Percentiles rank a stretch among this genome's conserved stretches.
Evolutionary conservation across 1,140 invertebrate genomes (phyloP).

Genomic region (Heliconius nattereri): DNA sequence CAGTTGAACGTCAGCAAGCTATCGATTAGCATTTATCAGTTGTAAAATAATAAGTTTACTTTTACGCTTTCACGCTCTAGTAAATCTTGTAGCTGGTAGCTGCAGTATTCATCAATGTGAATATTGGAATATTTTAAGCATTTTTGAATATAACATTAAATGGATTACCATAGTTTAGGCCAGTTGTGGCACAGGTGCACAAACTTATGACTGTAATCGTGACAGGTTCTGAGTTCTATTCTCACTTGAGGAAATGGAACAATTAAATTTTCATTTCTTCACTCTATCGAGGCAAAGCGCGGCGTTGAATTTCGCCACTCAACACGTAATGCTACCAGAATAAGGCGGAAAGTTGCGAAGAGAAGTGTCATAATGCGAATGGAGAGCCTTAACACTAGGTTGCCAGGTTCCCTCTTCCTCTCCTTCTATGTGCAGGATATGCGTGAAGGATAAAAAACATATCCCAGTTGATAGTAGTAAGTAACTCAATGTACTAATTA

Average conservation of each 20-base stretch:
- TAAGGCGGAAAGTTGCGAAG: not conserved
- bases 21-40: conserved; percentile 52
- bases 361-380: not conserved
- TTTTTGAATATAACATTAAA: too few relatives aligned
- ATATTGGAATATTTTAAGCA: not conserved
- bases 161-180: too few relatives aligned
- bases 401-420: not conserved
- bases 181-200: too few relatives aligned
- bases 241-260: too few relatives aligned
- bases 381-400: not conserved
- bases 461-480: too few relatives aligned
- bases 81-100: conserved; percentile 45
- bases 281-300: not conserved
- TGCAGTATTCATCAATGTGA: not conserved
- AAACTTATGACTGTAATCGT: too few relatives aligned
- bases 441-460: too few relatives aligned
- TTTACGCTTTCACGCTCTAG: conserved; percentile 49
- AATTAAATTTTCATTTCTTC: too few relatives aligned
- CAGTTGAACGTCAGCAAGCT: conserved; percentile 40
- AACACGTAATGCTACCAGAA: not conserved
- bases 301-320: not conserved
- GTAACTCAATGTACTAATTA: too few relatives aligned
- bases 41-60: conserved; percentile 28
- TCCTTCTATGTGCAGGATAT: too few relatives aligned
- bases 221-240: too few relatives aligned